A percentile compares a stretch with the other conserved stretches of the same genome.
Conservation (phyloP, 2,797 vertebrate genomes). For the Macrochelys suwanniensis region DNA sequence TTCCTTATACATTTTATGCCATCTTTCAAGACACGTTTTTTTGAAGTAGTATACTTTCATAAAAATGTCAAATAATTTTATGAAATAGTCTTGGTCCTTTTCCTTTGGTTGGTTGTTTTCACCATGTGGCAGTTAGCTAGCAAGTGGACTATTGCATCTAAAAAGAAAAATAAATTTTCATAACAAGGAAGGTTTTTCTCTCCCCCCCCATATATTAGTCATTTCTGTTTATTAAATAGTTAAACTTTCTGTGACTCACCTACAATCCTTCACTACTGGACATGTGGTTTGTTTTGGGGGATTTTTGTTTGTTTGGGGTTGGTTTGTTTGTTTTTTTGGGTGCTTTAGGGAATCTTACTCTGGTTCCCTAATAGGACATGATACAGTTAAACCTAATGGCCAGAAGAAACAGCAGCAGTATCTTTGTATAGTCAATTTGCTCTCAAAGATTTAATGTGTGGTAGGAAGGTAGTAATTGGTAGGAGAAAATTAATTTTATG, state of each 20-base stretch:
- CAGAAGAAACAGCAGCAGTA: neutral
- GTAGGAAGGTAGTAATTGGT: neutral
- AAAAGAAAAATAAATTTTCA: neutral
- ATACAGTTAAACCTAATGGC: neutral
- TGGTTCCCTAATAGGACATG: neutral
- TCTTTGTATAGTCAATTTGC: neutral
- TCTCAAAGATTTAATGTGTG: neutral
- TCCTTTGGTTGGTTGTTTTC: neutral
- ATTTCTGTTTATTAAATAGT: neutral
- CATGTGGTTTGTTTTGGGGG: neutral
- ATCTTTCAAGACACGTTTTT: neutral
- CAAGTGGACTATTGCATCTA: neutral
- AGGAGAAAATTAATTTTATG: neutral
- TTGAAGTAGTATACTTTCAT: neutral
- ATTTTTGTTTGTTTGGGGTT: no score
- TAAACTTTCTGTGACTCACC: neutral
- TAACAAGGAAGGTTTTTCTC: neutral
- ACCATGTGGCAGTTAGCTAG: neutral
- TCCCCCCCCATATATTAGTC: neutral
- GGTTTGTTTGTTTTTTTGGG: neutral
- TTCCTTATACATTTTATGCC: neutral
- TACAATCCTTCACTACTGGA: neutral
- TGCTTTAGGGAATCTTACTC: neutral
- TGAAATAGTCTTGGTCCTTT: neutral
- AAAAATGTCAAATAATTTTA: neutral